phyloP scores from a whole-genome alignment of 2,113 vertebrate species.

The Pithys albifrons region DNA sequence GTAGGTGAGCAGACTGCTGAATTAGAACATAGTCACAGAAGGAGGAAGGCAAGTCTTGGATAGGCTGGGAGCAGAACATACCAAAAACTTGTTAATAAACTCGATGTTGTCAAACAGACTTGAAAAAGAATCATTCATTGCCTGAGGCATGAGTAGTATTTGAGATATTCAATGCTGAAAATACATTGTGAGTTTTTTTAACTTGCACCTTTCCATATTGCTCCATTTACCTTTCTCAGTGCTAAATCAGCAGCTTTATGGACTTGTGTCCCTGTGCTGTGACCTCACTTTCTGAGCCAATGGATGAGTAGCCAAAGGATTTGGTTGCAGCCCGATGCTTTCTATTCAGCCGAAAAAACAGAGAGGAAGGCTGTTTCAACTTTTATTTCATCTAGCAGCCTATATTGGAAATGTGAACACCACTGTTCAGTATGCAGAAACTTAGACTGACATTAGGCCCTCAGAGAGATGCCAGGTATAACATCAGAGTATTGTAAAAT shows the following conservation, averaged over 20 bases:
- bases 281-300: neutral
- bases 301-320: neutral
- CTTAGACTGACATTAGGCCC: neutral
- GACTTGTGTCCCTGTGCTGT: neutral
- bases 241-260: neutral
- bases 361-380: neutral
- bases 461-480: neutral
- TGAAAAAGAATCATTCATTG: neutral
- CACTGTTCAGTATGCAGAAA: neutral
- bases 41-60: neutral
- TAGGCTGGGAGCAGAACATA: neutral
- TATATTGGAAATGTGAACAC: neutral
- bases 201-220: neutral
- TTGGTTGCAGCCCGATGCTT: neutral
- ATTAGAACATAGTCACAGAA: neutral
- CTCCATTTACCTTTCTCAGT: neutral
- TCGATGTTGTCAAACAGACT: neutral
- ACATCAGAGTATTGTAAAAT: neutral
- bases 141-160: neutral
- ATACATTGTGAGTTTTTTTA: neutral
- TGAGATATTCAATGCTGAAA: neutral
- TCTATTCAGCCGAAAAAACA: neutral
- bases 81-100: neutral
- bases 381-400: neutral
- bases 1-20: neutral